Conservation (phyloP, 2,113 vertebrate species). For the Pluvialis apricaria region DNA sequence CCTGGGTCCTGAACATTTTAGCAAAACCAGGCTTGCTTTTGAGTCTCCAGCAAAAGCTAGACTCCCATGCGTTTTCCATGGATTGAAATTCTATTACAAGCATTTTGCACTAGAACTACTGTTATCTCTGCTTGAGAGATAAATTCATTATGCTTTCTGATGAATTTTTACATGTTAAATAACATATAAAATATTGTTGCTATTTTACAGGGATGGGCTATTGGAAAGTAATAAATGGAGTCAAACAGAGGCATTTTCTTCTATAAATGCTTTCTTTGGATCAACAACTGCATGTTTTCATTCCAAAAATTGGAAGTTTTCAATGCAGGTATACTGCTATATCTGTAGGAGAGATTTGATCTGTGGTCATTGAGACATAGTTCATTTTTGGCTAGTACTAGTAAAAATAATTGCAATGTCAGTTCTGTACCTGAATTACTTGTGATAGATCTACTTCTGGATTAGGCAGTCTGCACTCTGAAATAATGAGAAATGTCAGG, state of each 20-base stretch:
- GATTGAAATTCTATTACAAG: neutral
- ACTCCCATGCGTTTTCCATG: fast-evolving
- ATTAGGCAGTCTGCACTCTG: conserved; percentile 33
- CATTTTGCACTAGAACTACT: neutral
- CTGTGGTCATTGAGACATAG: conserved; percentile 12
- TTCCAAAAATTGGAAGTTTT: conserved; percentile 30
- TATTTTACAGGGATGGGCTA: neutral
- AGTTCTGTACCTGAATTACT: conserved; percentile 47
- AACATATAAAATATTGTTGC: neutral
- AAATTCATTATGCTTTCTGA: neutral
- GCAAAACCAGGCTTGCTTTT: neutral
- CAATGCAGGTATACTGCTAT: neutral
- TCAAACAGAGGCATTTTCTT: neutral
- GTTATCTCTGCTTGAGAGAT: neutral
- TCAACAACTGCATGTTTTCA: neutral
- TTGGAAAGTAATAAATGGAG: conserved; percentile 1
- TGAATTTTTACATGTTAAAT: neutral
- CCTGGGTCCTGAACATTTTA: neutral
- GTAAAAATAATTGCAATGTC: conserved; percentile 54
- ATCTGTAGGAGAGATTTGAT: conserved; percentile 34
- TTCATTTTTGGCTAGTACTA: conserved; percentile 42
- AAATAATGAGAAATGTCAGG: conserved; percentile 63
- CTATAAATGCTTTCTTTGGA: neutral
- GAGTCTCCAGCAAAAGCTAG: neutral
- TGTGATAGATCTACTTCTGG: conserved; percentile 55